Conservation (phyloP, 1,140 invertebrate species). For the Chironomus tepperi region DNA sequence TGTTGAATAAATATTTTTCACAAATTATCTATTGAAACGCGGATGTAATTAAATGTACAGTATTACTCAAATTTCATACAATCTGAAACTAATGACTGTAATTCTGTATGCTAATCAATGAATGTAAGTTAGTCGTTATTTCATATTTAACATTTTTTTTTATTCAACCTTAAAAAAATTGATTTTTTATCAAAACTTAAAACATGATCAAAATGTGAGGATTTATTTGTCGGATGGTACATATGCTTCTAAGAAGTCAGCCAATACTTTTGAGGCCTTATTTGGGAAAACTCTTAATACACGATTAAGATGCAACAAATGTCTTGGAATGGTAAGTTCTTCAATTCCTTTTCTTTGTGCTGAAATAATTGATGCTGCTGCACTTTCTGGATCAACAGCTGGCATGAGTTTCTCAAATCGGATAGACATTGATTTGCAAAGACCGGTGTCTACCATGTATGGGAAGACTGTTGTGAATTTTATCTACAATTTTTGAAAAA, state of each 20-base stretch:
- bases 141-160: too few species aligned
- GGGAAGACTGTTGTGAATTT: constrained; percentile 74
- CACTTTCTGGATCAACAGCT: constrained; percentile 52
- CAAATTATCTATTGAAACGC: too few species aligned
- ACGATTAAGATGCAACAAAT: constrained; percentile 30
- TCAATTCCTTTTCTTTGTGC: constrained; percentile 50
- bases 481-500: constrained; percentile 53
- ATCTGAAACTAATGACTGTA: too few species aligned
- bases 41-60: too few species aligned
- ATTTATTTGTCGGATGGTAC: constrained; percentile 41
- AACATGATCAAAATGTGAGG: background rate
- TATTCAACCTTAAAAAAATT: too few species aligned
- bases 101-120: too few species aligned
- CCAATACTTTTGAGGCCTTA: constrained; percentile 37
- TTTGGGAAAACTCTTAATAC: constrained; percentile 39
- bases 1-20: too few species aligned
- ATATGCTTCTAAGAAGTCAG: constrained; percentile 45
- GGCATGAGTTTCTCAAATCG: constrained; percentile 58
- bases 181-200: too few species aligned
- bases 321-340: constrained; percentile 46
- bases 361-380: constrained; percentile 53
- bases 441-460: constrained; percentile 73
- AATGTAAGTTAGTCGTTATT: too few species aligned
- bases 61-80: too few species aligned
- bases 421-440: constrained; percentile 66